Percentiles rank a stretch among this genome's conserved stretches.
phyloP scores from a whole-genome alignment of 2,888 invertebrate genomes.

The Dolomedes plantarius region DNA sequence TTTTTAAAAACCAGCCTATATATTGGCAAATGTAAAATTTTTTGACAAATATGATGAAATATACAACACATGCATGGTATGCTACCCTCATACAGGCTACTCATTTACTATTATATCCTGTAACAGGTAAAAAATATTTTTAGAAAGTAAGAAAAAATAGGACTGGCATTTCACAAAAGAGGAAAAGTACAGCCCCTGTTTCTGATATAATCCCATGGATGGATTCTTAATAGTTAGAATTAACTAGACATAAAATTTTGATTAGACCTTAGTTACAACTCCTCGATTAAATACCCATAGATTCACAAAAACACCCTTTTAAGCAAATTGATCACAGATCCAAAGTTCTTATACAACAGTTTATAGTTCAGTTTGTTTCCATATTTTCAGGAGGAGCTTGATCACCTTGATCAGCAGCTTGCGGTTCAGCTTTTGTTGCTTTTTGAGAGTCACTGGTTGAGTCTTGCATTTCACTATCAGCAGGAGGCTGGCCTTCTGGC shows the following conservation, averaged over 20 bases:
- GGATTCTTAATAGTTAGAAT: neutral
- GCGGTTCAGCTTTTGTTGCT: constrained; percentile 17
- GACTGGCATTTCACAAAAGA: no score
- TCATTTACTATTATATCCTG: no score
- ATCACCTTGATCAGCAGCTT: constrained; percentile 21
- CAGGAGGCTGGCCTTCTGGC: constrained; percentile 8
- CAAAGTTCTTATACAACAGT: constrained; percentile 15
- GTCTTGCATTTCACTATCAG: constrained; percentile 54
- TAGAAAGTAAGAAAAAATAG: no score
- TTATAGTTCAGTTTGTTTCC: constrained; percentile 57
- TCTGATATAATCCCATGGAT: no score
- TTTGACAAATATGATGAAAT: no score
- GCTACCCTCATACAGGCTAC: no score
- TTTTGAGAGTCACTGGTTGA: constrained; percentile 28
- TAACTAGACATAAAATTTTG: neutral
- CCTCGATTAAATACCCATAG: constrained; percentile 52
- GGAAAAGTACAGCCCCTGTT: no score
- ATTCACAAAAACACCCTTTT: constrained; percentile 33
- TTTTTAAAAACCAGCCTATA: no score
- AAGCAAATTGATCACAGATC: constrained; percentile 61
- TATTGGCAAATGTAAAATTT: no score
- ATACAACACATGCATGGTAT: no score
- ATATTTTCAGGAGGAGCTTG: constrained; percentile 56
- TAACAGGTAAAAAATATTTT: no score
- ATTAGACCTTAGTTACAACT: constrained; percentile 54